These are phyloP conservation scores for Sialia sialis DNA, from an alignment of 2,113 vertebrate genomes.

Conservation along the genomic window DNA sequence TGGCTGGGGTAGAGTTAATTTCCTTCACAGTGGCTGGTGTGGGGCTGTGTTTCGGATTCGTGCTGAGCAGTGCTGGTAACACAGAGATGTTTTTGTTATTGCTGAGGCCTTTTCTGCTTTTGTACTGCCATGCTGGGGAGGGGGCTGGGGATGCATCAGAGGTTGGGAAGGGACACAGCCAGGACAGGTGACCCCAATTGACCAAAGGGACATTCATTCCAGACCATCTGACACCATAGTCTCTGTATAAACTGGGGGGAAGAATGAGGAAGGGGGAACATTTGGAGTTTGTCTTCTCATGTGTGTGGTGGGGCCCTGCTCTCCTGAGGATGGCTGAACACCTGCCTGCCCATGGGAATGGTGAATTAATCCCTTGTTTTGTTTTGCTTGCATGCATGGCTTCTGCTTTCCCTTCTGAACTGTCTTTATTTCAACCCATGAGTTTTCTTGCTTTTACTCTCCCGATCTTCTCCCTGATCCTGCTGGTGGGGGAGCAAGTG, in stretches of 20 bases:
- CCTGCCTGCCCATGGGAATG: neutral
- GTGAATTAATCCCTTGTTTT: neutral
- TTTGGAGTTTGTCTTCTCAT: neutral
- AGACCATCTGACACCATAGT: neutral
- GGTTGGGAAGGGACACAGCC: neutral
- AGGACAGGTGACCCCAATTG: neutral
- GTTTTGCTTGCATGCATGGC: neutral
- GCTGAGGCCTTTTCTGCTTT: neutral
- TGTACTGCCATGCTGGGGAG: rapidly evolving
- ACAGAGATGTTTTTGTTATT: neutral
- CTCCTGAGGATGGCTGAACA: neutral
- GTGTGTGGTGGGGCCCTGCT: rapidly evolving
- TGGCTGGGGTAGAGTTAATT: neutral
- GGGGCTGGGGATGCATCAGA: rapidly evolving
- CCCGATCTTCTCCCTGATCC: neutral
- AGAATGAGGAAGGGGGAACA: neutral
- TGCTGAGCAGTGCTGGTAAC: neutral
- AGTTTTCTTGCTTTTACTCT: neutral
- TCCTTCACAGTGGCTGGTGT: rapidly evolving
- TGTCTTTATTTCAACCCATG: neutral
- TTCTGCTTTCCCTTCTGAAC: neutral
- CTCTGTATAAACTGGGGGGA: rapidly evolving
- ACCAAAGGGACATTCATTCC: neutral
- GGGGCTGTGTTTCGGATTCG: neutral
- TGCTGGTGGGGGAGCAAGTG: too few relatives aligned